Evolutionary conservation across 2,797 vertebrate species (phyloP).

Genomic region (Coendou prehensilis): DNA sequence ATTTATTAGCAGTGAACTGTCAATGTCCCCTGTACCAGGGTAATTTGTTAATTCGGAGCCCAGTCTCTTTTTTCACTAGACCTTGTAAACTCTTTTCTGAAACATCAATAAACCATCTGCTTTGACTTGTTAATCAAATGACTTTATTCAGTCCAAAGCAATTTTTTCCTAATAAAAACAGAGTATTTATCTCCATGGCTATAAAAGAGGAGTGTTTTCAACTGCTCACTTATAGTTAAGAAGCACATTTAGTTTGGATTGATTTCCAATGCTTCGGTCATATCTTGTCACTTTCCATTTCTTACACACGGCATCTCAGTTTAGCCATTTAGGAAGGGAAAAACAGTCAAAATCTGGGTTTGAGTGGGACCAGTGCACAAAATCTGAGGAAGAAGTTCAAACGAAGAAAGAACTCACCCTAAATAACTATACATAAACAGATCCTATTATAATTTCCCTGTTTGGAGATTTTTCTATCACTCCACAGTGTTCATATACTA

Average conservation of each 20-base stretch:
- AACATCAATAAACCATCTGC: constrained; percentile 92
- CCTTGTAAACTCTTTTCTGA: constrained; percentile 91
- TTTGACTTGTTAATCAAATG: constrained; percentile 93
- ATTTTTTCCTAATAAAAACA: constrained; percentile 94
- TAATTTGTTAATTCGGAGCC: constrained; percentile 92
- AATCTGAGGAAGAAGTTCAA: constrained; percentile 76
- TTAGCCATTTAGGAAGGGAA: constrained; percentile 94
- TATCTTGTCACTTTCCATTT: constrained; percentile 99
- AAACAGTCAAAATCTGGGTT: constrained; percentile 86
- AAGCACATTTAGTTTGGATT: constrained; percentile 99
- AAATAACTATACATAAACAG: constrained; percentile 33
- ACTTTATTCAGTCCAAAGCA: constrained; percentile 93
- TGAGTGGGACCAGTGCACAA: constrained; percentile 71
- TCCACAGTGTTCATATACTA: not conserved
- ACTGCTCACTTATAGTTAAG: constrained; percentile 99
- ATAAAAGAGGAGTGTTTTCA: constrained; percentile 95
- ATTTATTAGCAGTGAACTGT: constrained; percentile 91
- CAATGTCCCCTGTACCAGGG: constrained; percentile 88
- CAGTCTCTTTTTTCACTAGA: constrained; percentile 89
- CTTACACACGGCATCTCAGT: constrained; percentile 97
- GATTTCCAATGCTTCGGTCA: constrained; percentile 99
- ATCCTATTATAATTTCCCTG: not conserved
- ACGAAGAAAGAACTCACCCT: constrained; percentile 42
- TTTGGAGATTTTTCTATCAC: constrained; percentile 31
- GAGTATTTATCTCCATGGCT: constrained; percentile 93